These are phyloP conservation scores for Allophyes oxyacanthae DNA, from an alignment of 2,888 invertebrate genomes.

Conservation along the genomic window DNA sequence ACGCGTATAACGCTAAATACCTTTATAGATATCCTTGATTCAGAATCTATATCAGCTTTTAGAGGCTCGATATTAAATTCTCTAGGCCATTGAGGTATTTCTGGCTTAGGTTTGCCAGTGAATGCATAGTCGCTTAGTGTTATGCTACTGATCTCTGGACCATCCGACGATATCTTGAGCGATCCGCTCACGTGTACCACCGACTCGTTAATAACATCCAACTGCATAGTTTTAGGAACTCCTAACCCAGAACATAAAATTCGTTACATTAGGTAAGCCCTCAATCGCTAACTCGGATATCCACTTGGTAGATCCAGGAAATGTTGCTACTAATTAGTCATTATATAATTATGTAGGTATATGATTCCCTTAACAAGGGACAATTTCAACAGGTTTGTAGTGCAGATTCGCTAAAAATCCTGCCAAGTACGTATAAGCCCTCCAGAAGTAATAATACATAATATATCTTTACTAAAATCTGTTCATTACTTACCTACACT, in stretches of 20 bases:
- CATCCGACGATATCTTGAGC: slow-evolving; percentile 86
- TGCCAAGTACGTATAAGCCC: too few species aligned
- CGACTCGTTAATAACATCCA: slow-evolving; percentile 88
- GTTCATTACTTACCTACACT: slow-evolving; percentile 84
- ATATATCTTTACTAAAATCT: too few species aligned
- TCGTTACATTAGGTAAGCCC: too few species aligned
- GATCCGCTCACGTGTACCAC: slow-evolving; percentile 87
- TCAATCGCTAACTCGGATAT: too few species aligned
- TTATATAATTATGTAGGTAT: too few species aligned
- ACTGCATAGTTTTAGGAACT: slow-evolving; percentile 79
- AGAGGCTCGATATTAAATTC: slow-evolving; percentile 87
- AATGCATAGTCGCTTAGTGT: slow-evolving; percentile 83
- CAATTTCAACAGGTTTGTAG: too few species aligned
- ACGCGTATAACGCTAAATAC: slow-evolving; percentile 61
- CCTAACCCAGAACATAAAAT: slow-evolving; percentile 68
- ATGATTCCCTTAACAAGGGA: too few species aligned
- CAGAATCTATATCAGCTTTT: slow-evolving; percentile 81
- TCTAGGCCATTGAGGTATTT: slow-evolving; percentile 82
- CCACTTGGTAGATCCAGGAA: too few species aligned
- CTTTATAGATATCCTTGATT: slow-evolving; percentile 78
- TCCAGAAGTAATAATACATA: too few species aligned
- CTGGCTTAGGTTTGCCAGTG: slow-evolving; percentile 73
- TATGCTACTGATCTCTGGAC: slow-evolving; percentile 85
- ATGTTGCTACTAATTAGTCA: too few species aligned
- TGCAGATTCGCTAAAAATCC: too few species aligned